A percentile compares a stretch with the other conserved stretches of the same genome.
Conservation (phyloP, 2,113 vertebrate species). For the Gallinago paraguaiae region DNA sequence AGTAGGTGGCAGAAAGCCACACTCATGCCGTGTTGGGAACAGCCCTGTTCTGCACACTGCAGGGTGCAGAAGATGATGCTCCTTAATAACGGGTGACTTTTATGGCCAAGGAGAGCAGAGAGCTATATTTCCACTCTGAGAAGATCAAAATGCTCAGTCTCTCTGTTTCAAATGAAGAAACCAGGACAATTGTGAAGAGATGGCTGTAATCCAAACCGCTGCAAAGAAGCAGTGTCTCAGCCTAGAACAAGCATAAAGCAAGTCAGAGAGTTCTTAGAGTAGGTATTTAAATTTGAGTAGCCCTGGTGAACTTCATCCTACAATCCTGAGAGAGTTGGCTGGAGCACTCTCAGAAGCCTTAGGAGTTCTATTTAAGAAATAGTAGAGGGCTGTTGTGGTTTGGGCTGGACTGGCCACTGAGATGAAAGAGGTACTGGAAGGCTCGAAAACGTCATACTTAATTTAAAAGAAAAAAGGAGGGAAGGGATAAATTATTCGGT, state of each 20-base stretch:
- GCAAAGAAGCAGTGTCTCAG: background rate
- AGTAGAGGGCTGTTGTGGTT: background rate
- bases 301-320: background rate
- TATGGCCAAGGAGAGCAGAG: background rate
- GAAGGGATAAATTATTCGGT: background rate
- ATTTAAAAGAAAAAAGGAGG: background rate
- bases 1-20: background rate
- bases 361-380: background rate
- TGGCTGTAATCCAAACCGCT: background rate
- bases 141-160: background rate
- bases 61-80: background rate
- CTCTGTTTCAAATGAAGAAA: background rate
- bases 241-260: background rate
- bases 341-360: background rate
- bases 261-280: background rate
- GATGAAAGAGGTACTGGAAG: background rate
- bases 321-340: background rate
- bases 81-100: background rate
- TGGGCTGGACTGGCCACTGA: too few relatives aligned
- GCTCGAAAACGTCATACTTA: background rate
- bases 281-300: background rate
- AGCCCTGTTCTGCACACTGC: background rate
- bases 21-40: background rate
- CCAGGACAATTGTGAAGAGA: background rate
- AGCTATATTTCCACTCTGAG: background rate